Base-by-base conservation (phyloP, 1,140 invertebrate species). In the Drepana arcuata region DNA sequence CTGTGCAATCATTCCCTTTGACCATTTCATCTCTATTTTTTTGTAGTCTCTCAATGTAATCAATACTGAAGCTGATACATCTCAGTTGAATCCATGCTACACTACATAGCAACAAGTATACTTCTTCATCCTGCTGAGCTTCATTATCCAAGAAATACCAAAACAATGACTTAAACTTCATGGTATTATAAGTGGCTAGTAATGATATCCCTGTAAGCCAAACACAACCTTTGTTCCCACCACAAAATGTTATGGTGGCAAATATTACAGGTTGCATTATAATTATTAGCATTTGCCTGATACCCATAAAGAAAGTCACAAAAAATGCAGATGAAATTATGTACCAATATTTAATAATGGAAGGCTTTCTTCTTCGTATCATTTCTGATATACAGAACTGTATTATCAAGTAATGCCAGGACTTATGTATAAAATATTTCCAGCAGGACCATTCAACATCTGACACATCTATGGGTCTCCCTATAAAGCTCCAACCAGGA, bases 371-470 rank as follows among this genome's bases (percentile, higher is more conserved):
- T 16, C 31, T 48, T 10, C 78, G 44, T 30, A 83, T 41, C 10
- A 66, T 33, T 61, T 84, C 83, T 14, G 79, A 72, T 38, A 71
- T 51, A 18, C 60, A 26, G 41, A 74, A 77, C 32, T 83, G 72
- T 16, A 77, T 23, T 21, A 75, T 38, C 23, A 82, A 41, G 45
- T 69, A 78, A 45, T 45, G 48, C 56, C 64, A 72, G 6, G 73
- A 68, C 13, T 35, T 64, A 18, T 71, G 41, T 37, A 75, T 48
- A 43, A 71, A 77, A 51, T 55, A 70, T 64, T 82, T 84, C 78
- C 74, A 84, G 31, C 63, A 67, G 25, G 39, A 77, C 83, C 83
- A 84, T 60, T 84, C 83, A 46, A 74, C 56, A 65, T 84, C 83
- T 35, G 83, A 81, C 3, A 67, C 56, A 66, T 84, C 83, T 66